phyloP scores from a whole-genome alignment of 2,888 invertebrate genomes.

The Stenichneumon culpator region DNA sequence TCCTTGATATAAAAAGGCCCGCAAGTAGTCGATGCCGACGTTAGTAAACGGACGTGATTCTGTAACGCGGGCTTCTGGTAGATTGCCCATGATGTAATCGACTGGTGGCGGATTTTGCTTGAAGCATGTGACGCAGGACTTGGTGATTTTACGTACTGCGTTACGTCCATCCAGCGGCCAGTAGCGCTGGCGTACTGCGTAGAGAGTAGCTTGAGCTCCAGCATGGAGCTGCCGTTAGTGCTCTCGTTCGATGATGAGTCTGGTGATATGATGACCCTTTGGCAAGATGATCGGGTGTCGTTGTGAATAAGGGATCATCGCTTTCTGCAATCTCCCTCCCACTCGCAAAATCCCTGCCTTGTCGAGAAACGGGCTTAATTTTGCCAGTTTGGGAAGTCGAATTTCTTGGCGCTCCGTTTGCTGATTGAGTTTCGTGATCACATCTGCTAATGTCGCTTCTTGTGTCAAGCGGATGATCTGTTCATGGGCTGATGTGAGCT shows the following conservation, averaged over 20 bases:
- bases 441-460: background rate
- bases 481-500: slow-evolving; percentile 3
- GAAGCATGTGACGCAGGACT: slow-evolving; percentile 71
- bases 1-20: slow-evolving; percentile 73
- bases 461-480: slow-evolving; percentile 2
- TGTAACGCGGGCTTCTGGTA: slow-evolving; percentile 70
- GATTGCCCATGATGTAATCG: slow-evolving; percentile 72
- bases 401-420: background rate
- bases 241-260: slow-evolving; percentile 65
- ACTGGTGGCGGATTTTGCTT: slow-evolving; percentile 61
- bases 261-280: slow-evolving; percentile 68
- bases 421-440: background rate
- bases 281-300: slow-evolving; percentile 72
- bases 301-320: slow-evolving; percentile 52
- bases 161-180: slow-evolving; percentile 73
- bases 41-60: slow-evolving; percentile 70
- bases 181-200: slow-evolving; percentile 54
- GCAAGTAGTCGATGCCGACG: slow-evolving; percentile 73
- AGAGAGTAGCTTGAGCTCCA: slow-evolving; percentile 67
- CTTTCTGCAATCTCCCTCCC: slow-evolving; percentile 68
- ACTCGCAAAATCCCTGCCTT: slow-evolving; percentile 68
- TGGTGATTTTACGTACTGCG: slow-evolving; percentile 65
- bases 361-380: slow-evolving; percentile 71
- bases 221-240: slow-evolving; percentile 68
- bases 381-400: slow-evolving; percentile 43